These are phyloP conservation scores for Notarius lentiginosus DNA, from an alignment of 2,113 vertebrate species.

Conservation along the genomic window DNA sequence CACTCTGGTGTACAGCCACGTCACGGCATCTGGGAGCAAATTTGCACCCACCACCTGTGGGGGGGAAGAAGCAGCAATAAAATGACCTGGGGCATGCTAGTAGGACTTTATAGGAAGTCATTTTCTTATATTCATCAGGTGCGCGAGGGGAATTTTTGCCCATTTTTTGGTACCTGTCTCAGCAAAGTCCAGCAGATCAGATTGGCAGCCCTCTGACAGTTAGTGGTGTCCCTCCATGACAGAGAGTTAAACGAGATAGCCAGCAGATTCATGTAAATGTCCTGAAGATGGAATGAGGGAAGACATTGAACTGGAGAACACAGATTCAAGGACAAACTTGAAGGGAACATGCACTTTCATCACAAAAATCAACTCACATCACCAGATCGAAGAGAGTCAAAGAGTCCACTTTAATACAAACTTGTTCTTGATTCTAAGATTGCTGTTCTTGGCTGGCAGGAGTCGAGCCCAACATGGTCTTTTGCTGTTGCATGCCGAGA, in stretches of 20 bases:
- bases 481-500: too few species aligned
- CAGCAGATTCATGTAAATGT: slow-evolving; percentile 84
- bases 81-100: background rate
- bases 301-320: background rate
- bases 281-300: slow-evolving; percentile 65
- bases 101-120: background rate
- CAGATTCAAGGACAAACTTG: background rate
- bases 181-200: slow-evolving; percentile 94
- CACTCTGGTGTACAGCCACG: slow-evolving; percentile 88
- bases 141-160: background rate
- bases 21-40: slow-evolving; percentile 87
- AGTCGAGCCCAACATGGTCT: too few species aligned
- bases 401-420: too few species aligned
- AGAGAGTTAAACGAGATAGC: slow-evolving; percentile 87
- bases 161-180: slow-evolving; percentile 75
- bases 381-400: too few species aligned
- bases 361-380: background rate
- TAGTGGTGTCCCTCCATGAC: slow-evolving; percentile 91
- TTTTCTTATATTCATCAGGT: background rate
- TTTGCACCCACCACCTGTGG: slow-evolving; percentile 81
- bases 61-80: background rate
- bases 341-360: background rate
- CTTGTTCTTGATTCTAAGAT: too few species aligned
- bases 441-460: too few species aligned
- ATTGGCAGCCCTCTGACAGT: slow-evolving; percentile 88